Evolutionary conservation across 2,888 invertebrate species (phyloP), one percentile per base, ranked within the genome.

Genomic region (Drosophila emarginata): DNA sequence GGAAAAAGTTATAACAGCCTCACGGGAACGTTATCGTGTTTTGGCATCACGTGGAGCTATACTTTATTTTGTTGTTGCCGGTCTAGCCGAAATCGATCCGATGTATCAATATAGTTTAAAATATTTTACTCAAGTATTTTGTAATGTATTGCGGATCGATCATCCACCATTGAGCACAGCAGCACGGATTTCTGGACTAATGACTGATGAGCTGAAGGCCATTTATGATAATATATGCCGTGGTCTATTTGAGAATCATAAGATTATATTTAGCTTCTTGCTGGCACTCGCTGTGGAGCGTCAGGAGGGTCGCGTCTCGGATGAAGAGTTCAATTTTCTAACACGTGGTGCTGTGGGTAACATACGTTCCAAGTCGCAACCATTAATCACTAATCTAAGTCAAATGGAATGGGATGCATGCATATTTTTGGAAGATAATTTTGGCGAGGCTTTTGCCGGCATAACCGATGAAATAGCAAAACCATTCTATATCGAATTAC

Each of bases 31-130:
- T 82, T 98, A 98, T 91, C 94, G 97, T 28, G 94, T 95, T 0
- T 96, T 98, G 6, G 97, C 98, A 0, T 95, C 95, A 0, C 94
- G 97, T 74, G 98, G 98, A 0, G 97, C 98, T 0, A 95, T 97
- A 15, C 92, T 98, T 4, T 98, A 97, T 91, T 98, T 98, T 91
- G 97, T 97, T 0, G 96, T 98, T 2, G 96, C 97, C 0, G 95
- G 96, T 89, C 93, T 98, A 15, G 95, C 97, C 0, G 96, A 97
- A 83, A 96, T 98, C 66, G 98, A 98, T 91, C 97, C 97, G 0
- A 98, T 98, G 98, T 98, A 98, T 91, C 98, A 98, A 92, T 98
- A 96, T 92, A 98, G 97, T 0, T 93, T 98, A 39, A 97, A 96
- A 83, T 98, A 97, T 93, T 98, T 98, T 89, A 96, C 94, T 0